Percentiles rank a stretch among this genome's conserved stretches.
These are phyloP conservation scores for Scytalopus superciliaris DNA, from an alignment of 2,113 vertebrate species.

Conservation along the genomic window DNA sequence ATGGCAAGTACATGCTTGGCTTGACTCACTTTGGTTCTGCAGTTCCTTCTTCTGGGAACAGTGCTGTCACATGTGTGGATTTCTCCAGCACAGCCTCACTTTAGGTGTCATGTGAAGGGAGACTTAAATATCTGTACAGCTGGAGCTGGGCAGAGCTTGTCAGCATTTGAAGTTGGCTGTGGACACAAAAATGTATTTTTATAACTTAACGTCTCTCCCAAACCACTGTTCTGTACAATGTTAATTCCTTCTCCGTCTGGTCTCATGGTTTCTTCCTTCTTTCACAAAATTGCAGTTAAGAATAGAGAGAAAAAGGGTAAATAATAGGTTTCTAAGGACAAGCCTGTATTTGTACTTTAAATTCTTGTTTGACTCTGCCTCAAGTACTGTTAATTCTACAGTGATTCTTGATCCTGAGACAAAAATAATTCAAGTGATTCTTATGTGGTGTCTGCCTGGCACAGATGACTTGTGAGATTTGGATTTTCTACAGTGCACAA, in stretches of 20 bases:
- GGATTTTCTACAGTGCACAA: neutral
- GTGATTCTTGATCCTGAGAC: neutral
- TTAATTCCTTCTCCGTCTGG: neutral
- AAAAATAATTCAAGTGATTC: neutral
- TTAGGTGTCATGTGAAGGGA: neutral
- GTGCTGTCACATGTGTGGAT: neutral
- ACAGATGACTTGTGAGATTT: neutral
- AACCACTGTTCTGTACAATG: neutral
- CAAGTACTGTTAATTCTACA: neutral
- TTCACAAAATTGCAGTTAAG: neutral
- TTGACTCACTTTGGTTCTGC: neutral
- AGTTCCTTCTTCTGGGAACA: neutral
- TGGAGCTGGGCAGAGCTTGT: neutral
- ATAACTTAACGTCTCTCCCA: neutral
- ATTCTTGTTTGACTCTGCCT: neutral
- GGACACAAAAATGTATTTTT: neutral
- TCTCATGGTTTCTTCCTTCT: neutral
- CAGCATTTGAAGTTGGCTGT: neutral
- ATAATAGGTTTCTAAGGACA: neutral
- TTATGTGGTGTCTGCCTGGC: neutral
- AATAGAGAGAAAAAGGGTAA: neutral
- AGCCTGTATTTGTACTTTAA: neutral
- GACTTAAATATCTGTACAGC: neutral
- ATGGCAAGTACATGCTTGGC: slow-evolving; percentile 67
- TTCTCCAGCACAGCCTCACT: neutral